Percentiles rank a stretch among this genome's conserved stretches.
Evolutionary conservation across 2,888 invertebrate genomes (phyloP).

Genomic region (Diarsia brunnea): DNA sequence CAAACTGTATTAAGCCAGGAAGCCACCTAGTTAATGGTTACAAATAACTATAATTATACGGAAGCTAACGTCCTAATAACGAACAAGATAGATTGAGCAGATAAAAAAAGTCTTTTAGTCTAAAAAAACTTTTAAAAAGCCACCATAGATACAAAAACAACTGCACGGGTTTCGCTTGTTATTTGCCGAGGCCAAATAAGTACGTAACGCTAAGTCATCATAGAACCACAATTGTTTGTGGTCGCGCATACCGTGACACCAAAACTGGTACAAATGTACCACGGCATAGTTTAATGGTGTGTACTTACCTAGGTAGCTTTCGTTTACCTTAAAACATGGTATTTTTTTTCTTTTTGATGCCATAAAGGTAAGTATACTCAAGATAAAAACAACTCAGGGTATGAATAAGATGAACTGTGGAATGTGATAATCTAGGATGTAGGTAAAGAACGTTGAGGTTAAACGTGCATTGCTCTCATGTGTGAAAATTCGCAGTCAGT

Average conservation of each 20-base stretch:
- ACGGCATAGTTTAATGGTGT: constrained; percentile 4
- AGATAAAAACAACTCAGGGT: constrained; percentile 3
- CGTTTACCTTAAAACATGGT: constrained; percentile 29
- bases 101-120: not conserved
- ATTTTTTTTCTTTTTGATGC: constrained; percentile 4
- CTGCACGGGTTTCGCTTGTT: constrained; percentile 26
- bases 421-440: not conserved
- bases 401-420: constrained; percentile 8
- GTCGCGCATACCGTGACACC: constrained; percentile 51
- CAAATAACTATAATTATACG: not conserved
- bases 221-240: constrained; percentile 58
- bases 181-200: constrained; percentile 52
- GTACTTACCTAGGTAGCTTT: constrained; percentile 34
- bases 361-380: not conserved
- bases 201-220: constrained; percentile 50
- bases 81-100: not conserved
- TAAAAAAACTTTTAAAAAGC: not conserved
- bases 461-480: not conserved
- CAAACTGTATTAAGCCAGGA: not conserved
- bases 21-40: not conserved
- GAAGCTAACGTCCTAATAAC: not conserved
- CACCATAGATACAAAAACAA: not conserved
- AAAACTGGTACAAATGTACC: constrained; percentile 44
- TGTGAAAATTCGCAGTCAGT: not conserved
- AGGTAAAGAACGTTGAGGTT: not conserved